Conservation (phyloP, 2,888 invertebrate species). For the Sphecodes monilicornis region DNA sequence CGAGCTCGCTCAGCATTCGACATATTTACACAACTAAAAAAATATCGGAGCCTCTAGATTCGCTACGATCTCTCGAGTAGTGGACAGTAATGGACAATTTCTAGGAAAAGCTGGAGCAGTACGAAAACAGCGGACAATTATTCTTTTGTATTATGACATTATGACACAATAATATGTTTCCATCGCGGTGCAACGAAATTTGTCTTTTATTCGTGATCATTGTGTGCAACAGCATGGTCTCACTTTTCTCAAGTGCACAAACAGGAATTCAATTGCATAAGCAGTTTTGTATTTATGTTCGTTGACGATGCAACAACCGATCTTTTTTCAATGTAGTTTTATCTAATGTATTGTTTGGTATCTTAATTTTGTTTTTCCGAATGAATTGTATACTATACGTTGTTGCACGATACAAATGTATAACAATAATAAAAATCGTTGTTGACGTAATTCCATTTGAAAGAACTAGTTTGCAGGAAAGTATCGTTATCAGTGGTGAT, state of each 20-base stretch:
- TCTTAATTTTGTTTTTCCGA: too few relatives aligned
- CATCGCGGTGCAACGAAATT: constrained; percentile 52
- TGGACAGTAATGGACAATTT: background rate
- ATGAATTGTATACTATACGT: too few relatives aligned
- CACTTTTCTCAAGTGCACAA: constrained; percentile 2
- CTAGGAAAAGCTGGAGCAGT: too few relatives aligned
- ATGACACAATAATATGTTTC: background rate
- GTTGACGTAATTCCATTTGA: too few relatives aligned
- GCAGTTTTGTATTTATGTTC: background rate
- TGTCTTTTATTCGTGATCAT: constrained; percentile 70
- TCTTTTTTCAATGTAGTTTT: too few relatives aligned
- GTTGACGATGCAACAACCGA: background rate
- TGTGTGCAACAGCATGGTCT: constrained; percentile 40
- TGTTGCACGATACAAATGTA: too few relatives aligned
- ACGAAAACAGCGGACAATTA: background rate
- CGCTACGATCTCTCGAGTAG: background rate
- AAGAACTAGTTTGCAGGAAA: background rate
- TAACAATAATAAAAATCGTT: too few relatives aligned
- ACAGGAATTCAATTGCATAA: constrained; percentile 11
- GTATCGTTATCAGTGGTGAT: constrained; percentile 9
- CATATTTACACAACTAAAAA: constrained; percentile 13
- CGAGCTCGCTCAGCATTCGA: background rate
- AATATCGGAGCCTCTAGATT: constrained; percentile 22
- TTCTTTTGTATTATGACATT: background rate
- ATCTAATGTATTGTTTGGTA: too few relatives aligned